Evolutionary conservation across 2,113 vertebrate species (phyloP).

Genomic region (Columbina picui): DNA sequence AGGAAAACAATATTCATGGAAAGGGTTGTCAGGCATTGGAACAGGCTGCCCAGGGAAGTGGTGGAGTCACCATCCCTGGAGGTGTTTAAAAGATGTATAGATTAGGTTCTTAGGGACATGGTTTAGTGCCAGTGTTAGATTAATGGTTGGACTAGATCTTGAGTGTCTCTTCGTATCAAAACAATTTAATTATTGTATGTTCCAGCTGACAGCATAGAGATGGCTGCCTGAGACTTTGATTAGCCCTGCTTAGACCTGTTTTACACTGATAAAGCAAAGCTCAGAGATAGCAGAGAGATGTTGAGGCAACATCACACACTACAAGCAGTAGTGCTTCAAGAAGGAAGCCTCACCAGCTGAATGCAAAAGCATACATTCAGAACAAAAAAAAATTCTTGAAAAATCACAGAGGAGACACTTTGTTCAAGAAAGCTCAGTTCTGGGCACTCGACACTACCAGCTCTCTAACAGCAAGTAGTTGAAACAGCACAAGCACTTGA

Average conservation of each 20-base stretch:
- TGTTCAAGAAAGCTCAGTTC: neutral
- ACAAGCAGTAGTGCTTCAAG: neutral
- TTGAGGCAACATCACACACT: neutral
- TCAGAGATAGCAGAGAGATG: neutral
- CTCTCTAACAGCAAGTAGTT: neutral
- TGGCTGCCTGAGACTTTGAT: neutral
- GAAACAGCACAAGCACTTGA: neutral
- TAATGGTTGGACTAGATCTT: too few species aligned
- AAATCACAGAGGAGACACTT: neutral
- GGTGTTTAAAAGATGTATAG: too few species aligned
- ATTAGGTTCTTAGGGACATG: too few species aligned
- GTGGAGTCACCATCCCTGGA: too few species aligned
- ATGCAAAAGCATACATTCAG: neutral
- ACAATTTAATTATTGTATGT: too few species aligned
- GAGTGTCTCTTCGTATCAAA: too few species aligned
- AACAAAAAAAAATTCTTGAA: neutral
- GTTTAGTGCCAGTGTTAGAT: too few species aligned
- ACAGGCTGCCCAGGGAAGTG: too few species aligned
- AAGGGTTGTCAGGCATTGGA: too few species aligned
- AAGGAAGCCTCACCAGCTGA: neutral
- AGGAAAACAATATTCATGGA: too few species aligned
- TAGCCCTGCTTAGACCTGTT: neutral
- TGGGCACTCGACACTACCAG: neutral
- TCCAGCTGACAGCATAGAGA: neutral
- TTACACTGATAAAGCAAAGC: neutral